Evolutionary conservation across 1,140 invertebrate genomes (phyloP).

Genomic region (Heliconius hermathena): DNA sequence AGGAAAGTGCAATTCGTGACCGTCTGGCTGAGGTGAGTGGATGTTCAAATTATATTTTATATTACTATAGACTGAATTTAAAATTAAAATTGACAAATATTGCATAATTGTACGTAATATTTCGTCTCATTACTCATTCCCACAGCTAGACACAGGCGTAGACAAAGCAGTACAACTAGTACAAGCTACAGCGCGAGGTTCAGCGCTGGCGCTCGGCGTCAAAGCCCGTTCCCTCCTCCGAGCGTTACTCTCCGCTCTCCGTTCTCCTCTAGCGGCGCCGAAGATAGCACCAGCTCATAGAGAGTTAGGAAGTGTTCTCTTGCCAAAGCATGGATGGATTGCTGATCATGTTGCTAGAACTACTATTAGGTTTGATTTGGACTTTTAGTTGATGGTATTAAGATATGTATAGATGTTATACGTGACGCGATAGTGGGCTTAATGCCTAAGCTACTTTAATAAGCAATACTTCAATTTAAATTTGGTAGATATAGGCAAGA

Average conservation of each 20-base stretch:
- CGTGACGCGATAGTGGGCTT: too few relatives aligned
- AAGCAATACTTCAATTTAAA: too few relatives aligned
- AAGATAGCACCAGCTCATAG: conserved; percentile 84
- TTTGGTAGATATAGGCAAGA: too few relatives aligned
- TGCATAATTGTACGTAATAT: too few relatives aligned
- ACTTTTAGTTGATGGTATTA: too few relatives aligned
- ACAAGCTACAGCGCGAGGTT: conserved; percentile 83
- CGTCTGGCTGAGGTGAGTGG: conserved; percentile 83
- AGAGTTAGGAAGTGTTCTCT: conserved; percentile 78
- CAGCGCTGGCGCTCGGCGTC: conserved; percentile 83
- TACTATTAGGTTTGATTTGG: not conserved
- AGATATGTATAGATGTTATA: too few relatives aligned
- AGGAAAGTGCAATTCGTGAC: conserved; percentile 90
- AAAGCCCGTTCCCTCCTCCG: conserved; percentile 85
- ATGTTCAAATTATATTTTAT: too few relatives aligned
- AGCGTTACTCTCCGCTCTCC: conserved; percentile 84
- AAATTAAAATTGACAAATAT: too few relatives aligned
- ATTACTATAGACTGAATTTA: too few relatives aligned
- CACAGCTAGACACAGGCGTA: conserved; percentile 85
- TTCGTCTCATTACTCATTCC: too few relatives aligned
- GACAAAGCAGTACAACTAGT: conserved; percentile 85
- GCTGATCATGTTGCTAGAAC: conserved; percentile 78
- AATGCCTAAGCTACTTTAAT: too few relatives aligned
- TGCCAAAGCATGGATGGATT: conserved; percentile 71
- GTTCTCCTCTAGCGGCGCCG: conserved; percentile 87